phyloP scores from a whole-genome alignment of 2,113 vertebrate genomes.

The Oriolus oriolus region DNA sequence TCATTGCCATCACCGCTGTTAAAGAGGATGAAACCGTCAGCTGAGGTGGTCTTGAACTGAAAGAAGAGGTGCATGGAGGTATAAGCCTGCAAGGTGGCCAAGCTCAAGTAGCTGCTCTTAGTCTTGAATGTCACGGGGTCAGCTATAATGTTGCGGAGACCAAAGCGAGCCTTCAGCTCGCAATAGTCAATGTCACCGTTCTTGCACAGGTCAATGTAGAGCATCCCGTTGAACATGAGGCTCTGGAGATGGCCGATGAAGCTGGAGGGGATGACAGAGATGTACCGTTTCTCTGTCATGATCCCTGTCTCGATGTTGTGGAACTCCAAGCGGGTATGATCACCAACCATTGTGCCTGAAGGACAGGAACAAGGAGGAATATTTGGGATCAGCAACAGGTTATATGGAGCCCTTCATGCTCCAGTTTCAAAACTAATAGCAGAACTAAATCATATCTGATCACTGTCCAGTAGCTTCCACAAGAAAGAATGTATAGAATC shows the following conservation, averaged over 20 bases:
- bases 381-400: neutral
- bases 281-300: conserved; percentile 95
- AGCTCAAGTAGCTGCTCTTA: conserved; percentile 92
- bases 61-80: conserved; percentile 99
- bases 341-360: conserved; percentile 95
- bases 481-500: neutral
- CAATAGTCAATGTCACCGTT: conserved; percentile 97
- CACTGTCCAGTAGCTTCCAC: neutral
- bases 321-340: conserved; percentile 98
- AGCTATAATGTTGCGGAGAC: conserved; percentile 92
- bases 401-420: neutral
- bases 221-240: conserved; percentile 93
- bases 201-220: conserved; percentile 98
- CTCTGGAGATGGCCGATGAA: conserved; percentile 98
- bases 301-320: conserved; percentile 97
- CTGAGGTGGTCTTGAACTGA: conserved; percentile 95
- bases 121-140: conserved; percentile 96
- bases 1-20: conserved; percentile 87
- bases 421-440: neutral
- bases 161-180: conserved; percentile 93
- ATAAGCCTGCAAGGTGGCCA: conserved; percentile 94
- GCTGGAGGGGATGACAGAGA: conserved; percentile 92
- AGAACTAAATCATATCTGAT: neutral
- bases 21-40: conserved; percentile 95
- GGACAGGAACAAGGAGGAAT: neutral